Base-by-base conservation (phyloP, 64 coral and sea anemone species). In the Astreopora myriophthalma region DNA sequence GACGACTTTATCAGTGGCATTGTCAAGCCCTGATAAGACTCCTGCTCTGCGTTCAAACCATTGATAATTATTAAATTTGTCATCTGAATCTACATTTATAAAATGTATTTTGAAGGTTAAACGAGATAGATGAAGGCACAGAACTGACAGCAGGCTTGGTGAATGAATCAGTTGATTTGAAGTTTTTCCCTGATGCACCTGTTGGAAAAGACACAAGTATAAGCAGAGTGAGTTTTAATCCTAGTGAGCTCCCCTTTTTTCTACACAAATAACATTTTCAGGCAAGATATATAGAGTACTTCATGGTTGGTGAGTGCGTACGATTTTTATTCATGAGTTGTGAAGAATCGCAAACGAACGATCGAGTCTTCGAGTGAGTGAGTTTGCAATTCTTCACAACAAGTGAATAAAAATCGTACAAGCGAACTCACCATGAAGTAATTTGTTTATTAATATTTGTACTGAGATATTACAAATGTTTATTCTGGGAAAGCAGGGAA, bases 121-220 rank as follows among this genome's bases (percentile, higher is more conserved):
- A 65, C 37, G 94, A 81, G 52, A 66, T 95, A 16, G 78, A 92
- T 23, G 63, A 80, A 38, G 89, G 94, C 22, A 48, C 48, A 66
- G 89, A 95, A 44, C 51, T 95, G 0, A 92, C 94, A 2, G 72
- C 89, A 48, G 73, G 57, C 57, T 68, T 95, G 32, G 88, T 95
- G 17, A 95, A 91, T 66, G 69, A 22, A 10, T 80, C 69, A 91
- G 94, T 95, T 86, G 89, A 95, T 28, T 76, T 95, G 12, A 95
- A 95, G 42, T 87, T 92, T 46, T 95, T 95, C 44, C 94, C 94
- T 37, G 38, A 70, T 28, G 84, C 84, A 51, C 94, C 94, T 28
- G 38, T 71, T 22, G 76, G 85, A 35, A 89, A 89, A 67, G 84
- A 92, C 10, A 34, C 86, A 55, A 55, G 13, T 19, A 31, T 74